Conservation (phyloP, 2,888 invertebrate genomes). For the Drosophila falleni region DNA sequence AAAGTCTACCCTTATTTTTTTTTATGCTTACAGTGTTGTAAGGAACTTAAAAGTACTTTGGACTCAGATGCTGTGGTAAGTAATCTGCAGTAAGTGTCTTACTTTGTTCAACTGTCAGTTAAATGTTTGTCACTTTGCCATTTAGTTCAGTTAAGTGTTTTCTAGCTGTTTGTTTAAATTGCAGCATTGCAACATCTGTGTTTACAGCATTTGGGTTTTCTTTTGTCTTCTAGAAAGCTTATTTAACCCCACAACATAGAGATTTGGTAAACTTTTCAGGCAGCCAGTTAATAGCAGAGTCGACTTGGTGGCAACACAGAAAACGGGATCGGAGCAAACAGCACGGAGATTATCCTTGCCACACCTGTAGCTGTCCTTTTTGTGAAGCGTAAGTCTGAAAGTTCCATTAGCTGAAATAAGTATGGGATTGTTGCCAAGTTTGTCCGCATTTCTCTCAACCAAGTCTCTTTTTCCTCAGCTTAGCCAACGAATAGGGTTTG, state of each 20-base stretch:
- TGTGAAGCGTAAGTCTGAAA: conserved; percentile 24
- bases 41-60: conserved; percentile 1
- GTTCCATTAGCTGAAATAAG: conserved; percentile 33
- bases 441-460: conserved; percentile 7
- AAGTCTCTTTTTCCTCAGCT: conserved; percentile 18
- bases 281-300: conserved; percentile 16
- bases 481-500: conserved; percentile 3
- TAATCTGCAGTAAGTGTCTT: conserved; percentile 19
- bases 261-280: conserved; percentile 15
- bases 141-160: background rate
- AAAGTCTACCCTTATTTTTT: background rate
- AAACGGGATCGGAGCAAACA: conserved; percentile 21
- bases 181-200: conserved; percentile 48
- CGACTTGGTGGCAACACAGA: conserved; percentile 18
- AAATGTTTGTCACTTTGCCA: conserved; percentile 4
- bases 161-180: conserved; percentile 15
- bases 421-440: conserved; percentile 16
- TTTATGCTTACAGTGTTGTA: background rate
- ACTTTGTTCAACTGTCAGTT: conserved; percentile 19
- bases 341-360: conserved; percentile 23
- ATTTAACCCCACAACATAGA: background rate
- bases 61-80: conserved; percentile 9
- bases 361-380: conserved; percentile 49
- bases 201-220: conserved; percentile 8
- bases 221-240: background rate